A percentile compares a stretch with the other conserved stretches of the same genome.
Conservation (phyloP, 2,113 vertebrate species). For the Melanotaenia duboulayi region DNA sequence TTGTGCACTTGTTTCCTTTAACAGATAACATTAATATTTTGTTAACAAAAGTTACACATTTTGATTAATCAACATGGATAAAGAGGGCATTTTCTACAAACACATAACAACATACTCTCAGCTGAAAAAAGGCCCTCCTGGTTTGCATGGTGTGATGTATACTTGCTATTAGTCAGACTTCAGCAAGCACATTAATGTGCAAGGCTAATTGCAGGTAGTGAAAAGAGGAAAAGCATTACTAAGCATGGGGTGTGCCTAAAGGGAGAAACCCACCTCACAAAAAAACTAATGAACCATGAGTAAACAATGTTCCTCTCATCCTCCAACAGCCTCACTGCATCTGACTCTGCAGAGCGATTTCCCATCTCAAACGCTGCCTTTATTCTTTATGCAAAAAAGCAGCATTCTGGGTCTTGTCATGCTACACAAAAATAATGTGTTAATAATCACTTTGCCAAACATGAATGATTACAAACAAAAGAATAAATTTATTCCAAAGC, state of each 20-base stretch:
- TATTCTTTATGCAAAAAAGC: too few relatives aligned
- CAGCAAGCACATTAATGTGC: constrained; percentile 68
- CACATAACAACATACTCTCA: constrained; percentile 40
- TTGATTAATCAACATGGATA: constrained; percentile 42
- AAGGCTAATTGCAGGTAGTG: constrained; percentile 70
- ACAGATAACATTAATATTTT: neutral
- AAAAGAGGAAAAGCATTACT: constrained; percentile 62
- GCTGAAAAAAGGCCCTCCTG: constrained; percentile 30
- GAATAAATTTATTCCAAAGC: too few relatives aligned
- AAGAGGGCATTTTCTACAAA: constrained; percentile 26
- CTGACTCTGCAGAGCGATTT: neutral
- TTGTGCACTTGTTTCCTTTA: too few relatives aligned
- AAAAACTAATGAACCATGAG: constrained; percentile 66
- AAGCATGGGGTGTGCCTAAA: constrained; percentile 53
- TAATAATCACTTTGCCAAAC: neutral
- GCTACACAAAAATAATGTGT: neutral
- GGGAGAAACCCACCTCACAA: constrained; percentile 54
- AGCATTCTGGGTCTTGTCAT: neutral
- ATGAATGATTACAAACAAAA: neutral
- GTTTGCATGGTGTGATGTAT: constrained; percentile 60
- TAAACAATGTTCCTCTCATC: constrained; percentile 51
- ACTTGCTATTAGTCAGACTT: constrained; percentile 70
- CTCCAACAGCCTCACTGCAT: neutral
- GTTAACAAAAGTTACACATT: neutral
- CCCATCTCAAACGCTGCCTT: neutral